Base-by-base conservation (phyloP, 2,888 invertebrate species). In the Xiphydria camelus region DNA sequence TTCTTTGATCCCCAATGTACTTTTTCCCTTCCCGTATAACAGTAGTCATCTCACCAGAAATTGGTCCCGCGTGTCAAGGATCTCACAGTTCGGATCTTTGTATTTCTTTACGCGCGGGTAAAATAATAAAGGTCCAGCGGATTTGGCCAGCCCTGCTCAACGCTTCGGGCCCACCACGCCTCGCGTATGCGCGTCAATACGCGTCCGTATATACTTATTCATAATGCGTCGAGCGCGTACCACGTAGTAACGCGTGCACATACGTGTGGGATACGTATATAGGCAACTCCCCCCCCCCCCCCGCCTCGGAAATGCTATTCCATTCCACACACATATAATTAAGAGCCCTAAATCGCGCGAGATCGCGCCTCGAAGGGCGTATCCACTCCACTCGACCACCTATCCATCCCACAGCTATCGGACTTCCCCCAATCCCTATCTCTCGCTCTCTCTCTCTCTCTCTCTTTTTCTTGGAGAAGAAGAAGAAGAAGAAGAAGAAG, bases 331-430 rank as follows among this genome's bases (percentile, higher is more conserved):
- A 66, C 64, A 57, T 70, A 65, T 72, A 70, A 70, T 70, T 72
- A 66, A 68, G 68, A 68, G 65, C 61, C 67, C 70, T 70, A 71
- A 70, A 72, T 72, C 69, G 68, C 66, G 66, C 59, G 62, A 62
- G 66, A 66, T 70, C 63, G 62, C 64, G 57, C 60, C 62, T 64
- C 55, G 55, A 57, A 66, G 60, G 61, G 65, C 64, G 66, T 61
- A 60, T 47, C 56, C 55, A 37, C 47, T 45, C 48, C 42, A 33
- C 51, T 53, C 61, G 49, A 57, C 61, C 57, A 56, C 57, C 59
- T 60, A 61, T 60, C 56, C 60, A 50, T 62, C 58, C 55, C 45
- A 45, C 31, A 55, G 58, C 54, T 63, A 65, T 65, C 60, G 55
- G 52, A 49, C 45, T n/a, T n/a, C n/a, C n/a, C n/a, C n/a, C n/a